Conservation (phyloP, 1,140 invertebrate genomes). For the Dolichoris vasculosae region DNA sequence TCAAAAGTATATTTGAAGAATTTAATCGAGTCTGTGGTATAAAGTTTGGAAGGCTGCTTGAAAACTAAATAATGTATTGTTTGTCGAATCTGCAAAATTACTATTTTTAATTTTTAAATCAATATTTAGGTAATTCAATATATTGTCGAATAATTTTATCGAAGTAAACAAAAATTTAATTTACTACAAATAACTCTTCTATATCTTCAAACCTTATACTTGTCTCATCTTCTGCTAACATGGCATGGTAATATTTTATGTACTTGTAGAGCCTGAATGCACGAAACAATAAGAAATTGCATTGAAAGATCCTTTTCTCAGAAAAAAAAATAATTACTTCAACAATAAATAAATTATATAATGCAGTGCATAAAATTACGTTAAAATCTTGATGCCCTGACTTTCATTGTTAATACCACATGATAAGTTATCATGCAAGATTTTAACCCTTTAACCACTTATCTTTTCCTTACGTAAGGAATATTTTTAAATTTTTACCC, state of each 20-base stretch:
- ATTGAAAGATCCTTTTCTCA: slow-evolving; percentile 50
- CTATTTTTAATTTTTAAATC: neutral
- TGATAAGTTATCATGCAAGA: slow-evolving; percentile 39
- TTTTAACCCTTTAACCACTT: slow-evolving; percentile 33
- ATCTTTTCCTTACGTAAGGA: neutral
- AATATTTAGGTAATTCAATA: neutral
- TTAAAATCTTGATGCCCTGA: slow-evolving; percentile 33
- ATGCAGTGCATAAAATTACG: slow-evolving; percentile 25
- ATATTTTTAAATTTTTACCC: slow-evolving; percentile 3
- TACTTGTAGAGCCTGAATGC: slow-evolving; percentile 65
- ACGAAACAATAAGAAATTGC: slow-evolving; percentile 63
- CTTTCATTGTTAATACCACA: slow-evolving; percentile 30
- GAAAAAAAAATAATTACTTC: slow-evolving; percentile 39
- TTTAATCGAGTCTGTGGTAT: no score
- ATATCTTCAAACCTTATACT: slow-evolving; percentile 21
- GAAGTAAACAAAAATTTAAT: slow-evolving; percentile 9
- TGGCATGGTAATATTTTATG: slow-evolving; percentile 64
- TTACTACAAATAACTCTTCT: slow-evolving; percentile 13
- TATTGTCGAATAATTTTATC: neutral
- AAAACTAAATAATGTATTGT: neutral
- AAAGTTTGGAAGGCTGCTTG: neutral
- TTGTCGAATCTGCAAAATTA: neutral
- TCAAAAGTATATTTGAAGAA: no score
- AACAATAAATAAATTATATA: slow-evolving; percentile 21
- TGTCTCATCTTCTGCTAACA: slow-evolving; percentile 61